These are phyloP conservation scores for Sialia sialis DNA, from an alignment of 2,113 vertebrate species.

Conservation along the genomic window DNA sequence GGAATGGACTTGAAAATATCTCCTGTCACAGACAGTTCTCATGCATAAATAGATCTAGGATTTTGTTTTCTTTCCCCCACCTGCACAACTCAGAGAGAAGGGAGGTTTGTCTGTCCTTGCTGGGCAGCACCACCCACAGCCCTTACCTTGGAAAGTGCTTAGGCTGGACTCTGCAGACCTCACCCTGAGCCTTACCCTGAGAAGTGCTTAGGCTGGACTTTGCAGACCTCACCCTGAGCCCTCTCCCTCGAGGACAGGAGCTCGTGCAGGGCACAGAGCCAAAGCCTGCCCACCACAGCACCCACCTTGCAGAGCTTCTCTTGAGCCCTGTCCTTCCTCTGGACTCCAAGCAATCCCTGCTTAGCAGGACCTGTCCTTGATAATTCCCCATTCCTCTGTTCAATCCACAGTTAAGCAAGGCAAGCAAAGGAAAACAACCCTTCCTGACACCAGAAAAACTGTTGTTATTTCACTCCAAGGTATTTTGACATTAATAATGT, in stretches of 20 bases:
- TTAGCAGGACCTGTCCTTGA: background rate
- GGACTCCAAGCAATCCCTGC: background rate
- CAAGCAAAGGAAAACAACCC: background rate
- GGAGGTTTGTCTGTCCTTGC: background rate
- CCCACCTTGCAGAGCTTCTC: background rate
- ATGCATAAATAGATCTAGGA: background rate
- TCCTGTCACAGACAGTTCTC: background rate
- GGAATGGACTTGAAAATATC: background rate
- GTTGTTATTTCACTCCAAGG: conserved; percentile 1
- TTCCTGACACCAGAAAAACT: conserved; percentile 12
- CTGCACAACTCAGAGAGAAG: background rate
- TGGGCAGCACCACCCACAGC: background rate
- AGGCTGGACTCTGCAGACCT: background rate
- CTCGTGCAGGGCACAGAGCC: background rate
- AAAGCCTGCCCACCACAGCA: background rate
- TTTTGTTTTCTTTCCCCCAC: background rate
- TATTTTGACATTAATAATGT: conserved; percentile 32
- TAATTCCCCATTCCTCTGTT: background rate
- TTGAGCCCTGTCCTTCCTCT: background rate
- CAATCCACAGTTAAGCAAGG: background rate
- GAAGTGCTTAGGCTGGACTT: background rate
- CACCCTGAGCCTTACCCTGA: background rate
- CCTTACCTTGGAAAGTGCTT: background rate
- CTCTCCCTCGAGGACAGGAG: background rate
- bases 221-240: background rate